Percentiles rank a stretch among this genome's conserved stretches.
Conservation (phyloP, 2,113 vertebrate species). For the Tinamus guttatus region DNA sequence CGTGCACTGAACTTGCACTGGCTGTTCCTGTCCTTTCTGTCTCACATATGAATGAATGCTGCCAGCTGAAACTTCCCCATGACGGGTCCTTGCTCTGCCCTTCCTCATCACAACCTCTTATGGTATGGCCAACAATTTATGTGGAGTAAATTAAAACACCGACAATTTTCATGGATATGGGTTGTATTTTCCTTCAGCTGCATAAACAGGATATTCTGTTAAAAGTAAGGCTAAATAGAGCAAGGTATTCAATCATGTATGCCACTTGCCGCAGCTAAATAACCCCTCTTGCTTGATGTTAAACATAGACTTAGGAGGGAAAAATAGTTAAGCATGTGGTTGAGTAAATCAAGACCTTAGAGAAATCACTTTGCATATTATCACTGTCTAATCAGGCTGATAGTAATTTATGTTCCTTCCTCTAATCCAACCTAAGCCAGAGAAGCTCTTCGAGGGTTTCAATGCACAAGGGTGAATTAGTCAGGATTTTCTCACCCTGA, state of each 20-base stretch:
- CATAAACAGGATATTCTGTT: background rate
- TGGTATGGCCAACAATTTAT: background rate
- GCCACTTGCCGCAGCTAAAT: background rate
- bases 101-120: background rate
- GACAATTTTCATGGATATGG: background rate
- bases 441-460: conserved; percentile 1
- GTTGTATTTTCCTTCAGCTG: background rate
- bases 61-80: background rate
- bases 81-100: background rate
- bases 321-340: background rate
- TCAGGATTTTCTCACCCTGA: background rate
- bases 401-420: background rate
- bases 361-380: background rate
- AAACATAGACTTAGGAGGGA: background rate
- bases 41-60: background rate
- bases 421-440: background rate
- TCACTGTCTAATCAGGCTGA: background rate
- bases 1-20: background rate
- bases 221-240: background rate
- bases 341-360: conserved; percentile 16
- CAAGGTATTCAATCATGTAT: background rate
- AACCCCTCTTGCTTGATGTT: background rate
- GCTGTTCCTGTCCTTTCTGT: conserved; percentile 33
- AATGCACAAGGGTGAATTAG: background rate
- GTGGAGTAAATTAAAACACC: background rate